Conservation (phyloP, 2,888 invertebrate species). For the Drosophila stalkeri region DNA sequence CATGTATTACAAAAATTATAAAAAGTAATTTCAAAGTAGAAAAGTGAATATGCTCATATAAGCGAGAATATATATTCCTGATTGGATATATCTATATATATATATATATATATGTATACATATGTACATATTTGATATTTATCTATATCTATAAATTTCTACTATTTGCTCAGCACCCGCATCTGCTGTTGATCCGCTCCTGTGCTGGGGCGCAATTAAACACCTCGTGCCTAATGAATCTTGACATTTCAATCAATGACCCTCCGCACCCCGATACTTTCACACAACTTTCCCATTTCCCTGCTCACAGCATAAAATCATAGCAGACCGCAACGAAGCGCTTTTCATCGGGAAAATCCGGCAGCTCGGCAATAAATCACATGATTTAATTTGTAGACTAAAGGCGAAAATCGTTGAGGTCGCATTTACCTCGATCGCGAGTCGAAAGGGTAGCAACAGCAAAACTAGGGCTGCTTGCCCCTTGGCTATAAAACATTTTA, state of each 20-base stretch:
- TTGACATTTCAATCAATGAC: slow-evolving; percentile 79
- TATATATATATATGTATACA: background rate
- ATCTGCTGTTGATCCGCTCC: slow-evolving; percentile 47
- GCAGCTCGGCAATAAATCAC: slow-evolving; percentile 74
- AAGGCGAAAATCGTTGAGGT: slow-evolving; percentile 76
- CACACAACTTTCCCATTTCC: slow-evolving; percentile 6
- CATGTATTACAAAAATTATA: too few species aligned
- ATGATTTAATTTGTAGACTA: slow-evolving; percentile 75
- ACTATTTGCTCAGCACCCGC: slow-evolving; percentile 29
- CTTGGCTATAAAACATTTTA: slow-evolving; percentile 77
- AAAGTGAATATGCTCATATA: too few species aligned
- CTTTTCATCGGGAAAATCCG: slow-evolving; percentile 34
- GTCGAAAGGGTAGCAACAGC: slow-evolving; percentile 47
- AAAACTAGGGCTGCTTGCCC: slow-evolving; percentile 38
- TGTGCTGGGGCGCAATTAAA: slow-evolving; percentile 32
- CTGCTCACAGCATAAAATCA: background rate
- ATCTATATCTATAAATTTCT: background rate
- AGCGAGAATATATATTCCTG: too few species aligned
- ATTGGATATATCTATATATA: background rate
- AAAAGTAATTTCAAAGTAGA: too few species aligned
- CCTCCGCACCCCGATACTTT: slow-evolving; percentile 36
- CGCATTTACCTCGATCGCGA: slow-evolving; percentile 12
- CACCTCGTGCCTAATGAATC: slow-evolving; percentile 72
- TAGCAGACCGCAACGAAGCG: slow-evolving; percentile 4
- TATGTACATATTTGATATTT: background rate